A percentile compares a stretch with the other conserved stretches of the same genome.
phyloP scores from a whole-genome alignment of 2,888 invertebrate species.

The Sesamia inferens region DNA sequence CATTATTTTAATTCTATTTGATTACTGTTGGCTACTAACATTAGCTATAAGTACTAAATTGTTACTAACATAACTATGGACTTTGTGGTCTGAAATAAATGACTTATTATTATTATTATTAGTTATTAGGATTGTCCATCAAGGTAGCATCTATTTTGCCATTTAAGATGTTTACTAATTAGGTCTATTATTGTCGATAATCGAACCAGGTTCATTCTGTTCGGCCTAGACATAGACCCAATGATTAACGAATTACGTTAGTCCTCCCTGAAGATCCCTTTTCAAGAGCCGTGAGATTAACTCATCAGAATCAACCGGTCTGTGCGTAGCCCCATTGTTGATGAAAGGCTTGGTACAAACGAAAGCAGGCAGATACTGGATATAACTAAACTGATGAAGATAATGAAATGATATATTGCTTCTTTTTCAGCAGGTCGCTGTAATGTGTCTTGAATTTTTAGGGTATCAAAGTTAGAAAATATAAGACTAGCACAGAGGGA shows the following conservation, averaged over 20 bases:
- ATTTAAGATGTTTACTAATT: slow-evolving; percentile 11
- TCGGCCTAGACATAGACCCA: slow-evolving; percentile 12
- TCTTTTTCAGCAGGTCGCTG: not conserved
- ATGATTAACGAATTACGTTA: slow-evolving; percentile 10
- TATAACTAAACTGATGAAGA: too few relatives aligned
- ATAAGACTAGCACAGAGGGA: not conserved
- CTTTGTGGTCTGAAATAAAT: too few relatives aligned
- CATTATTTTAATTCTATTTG: too few relatives aligned
- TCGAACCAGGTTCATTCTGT: slow-evolving; percentile 1
- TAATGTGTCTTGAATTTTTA: not conserved
- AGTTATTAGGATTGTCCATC: not conserved
- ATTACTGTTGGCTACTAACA: too few relatives aligned
- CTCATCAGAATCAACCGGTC: slow-evolving; percentile 18
- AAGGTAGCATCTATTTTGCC: not conserved
- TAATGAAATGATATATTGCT: not conserved
- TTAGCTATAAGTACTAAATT: too few relatives aligned
- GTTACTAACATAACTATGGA: too few relatives aligned
- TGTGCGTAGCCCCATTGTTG: not conserved
- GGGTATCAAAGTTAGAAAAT: not conserved
- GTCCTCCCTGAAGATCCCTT: slow-evolving; percentile 36
- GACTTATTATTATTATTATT: too few relatives aligned
- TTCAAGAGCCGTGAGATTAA: slow-evolving; percentile 20
- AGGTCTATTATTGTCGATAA: slow-evolving; percentile 20
- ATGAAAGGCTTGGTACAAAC: slow-evolving; percentile 1
- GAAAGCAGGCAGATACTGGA: not conserved